A percentile compares a stretch with the other conserved stretches of the same genome.
Conservation (phyloP, 1,140 invertebrate species). For the Delia radicum region DNA sequence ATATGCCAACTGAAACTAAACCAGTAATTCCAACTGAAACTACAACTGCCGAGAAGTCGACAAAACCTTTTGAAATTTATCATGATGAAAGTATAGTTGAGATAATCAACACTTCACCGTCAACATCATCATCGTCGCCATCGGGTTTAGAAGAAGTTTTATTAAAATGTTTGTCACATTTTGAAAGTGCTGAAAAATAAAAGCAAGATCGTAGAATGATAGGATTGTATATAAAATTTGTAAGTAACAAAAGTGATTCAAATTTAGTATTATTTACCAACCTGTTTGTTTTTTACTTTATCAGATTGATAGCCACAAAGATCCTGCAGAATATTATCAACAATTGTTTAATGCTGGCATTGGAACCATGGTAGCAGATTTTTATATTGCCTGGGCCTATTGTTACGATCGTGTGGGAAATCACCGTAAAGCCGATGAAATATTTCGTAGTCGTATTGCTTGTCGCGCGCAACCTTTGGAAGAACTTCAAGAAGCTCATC, state of each 20-base stretch:
- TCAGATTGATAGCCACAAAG: conserved; percentile 73
- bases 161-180: conserved; percentile 74
- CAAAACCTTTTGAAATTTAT: no score
- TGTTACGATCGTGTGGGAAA: conserved; percentile 75
- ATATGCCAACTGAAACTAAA: no score
- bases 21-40: no score
- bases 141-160: conserved; percentile 74
- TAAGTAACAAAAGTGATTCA: conserved; percentile 59
- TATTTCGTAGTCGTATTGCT: conserved; percentile 70
- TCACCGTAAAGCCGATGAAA: conserved; percentile 71
- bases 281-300: conserved; percentile 36
- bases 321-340: conserved; percentile 75
- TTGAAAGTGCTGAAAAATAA: conserved; percentile 78
- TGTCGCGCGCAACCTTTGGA: conserved; percentile 72
- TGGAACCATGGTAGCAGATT: conserved; percentile 73
- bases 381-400: conserved; percentile 80
- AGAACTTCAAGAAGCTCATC: conserved; percentile 70
- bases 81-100: no score
- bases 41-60: no score
- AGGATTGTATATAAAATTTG: conserved; percentile 87
- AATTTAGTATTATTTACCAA: not conserved
- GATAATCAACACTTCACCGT: not conserved
- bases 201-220: conserved; percentile 81
- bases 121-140: not conserved
- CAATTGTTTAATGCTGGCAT: conserved; percentile 73